phyloP scores from a whole-genome alignment of 2,113 vertebrate genomes.

The Caranx ignobilis region DNA sequence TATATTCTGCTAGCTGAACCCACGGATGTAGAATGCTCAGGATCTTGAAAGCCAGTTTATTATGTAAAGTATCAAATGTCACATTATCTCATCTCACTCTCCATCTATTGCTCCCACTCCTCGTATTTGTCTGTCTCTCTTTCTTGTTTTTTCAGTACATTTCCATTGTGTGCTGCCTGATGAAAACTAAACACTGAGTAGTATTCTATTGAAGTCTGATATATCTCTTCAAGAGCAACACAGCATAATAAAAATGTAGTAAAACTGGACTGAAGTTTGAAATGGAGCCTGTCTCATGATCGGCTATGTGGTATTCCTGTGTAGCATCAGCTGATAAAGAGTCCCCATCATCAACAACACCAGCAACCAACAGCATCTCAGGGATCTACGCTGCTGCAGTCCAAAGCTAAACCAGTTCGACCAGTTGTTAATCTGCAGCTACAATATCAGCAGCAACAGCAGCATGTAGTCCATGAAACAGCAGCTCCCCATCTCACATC shows the following conservation, averaged over 20 bases:
- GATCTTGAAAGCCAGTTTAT: not conserved
- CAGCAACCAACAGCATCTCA: slow-evolving; percentile 65
- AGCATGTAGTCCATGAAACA: slow-evolving; percentile 65
- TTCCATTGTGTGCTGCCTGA: not conserved
- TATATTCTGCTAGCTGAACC: not conserved
- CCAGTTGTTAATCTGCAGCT: slow-evolving; percentile 55
- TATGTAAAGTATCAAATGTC: not conserved
- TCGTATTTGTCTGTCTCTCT: not conserved
- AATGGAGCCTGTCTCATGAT: slow-evolving; percentile 40
- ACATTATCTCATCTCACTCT: not conserved
- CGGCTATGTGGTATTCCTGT: slow-evolving; percentile 72
- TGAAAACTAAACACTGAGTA: not conserved
- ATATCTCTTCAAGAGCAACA: not conserved
- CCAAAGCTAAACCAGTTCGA: slow-evolving; percentile 70
- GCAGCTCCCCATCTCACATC: slow-evolving; percentile 63
- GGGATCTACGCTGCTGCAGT: slow-evolving; percentile 55
- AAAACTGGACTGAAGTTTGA: not conserved
- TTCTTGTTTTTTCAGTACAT: not conserved
- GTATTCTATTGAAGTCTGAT: not conserved
- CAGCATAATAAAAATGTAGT: not conserved
- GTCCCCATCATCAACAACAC: slow-evolving; percentile 78
- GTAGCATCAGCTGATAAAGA: slow-evolving; percentile 87
- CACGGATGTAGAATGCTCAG: not conserved
- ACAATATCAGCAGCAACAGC: slow-evolving; percentile 43
- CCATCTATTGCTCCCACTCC: not conserved